Evolutionary conservation across 2,888 invertebrate genomes (phyloP), one percentile per base, ranked within the genome.

Genomic region (Pediacus dermestoides): DNA sequence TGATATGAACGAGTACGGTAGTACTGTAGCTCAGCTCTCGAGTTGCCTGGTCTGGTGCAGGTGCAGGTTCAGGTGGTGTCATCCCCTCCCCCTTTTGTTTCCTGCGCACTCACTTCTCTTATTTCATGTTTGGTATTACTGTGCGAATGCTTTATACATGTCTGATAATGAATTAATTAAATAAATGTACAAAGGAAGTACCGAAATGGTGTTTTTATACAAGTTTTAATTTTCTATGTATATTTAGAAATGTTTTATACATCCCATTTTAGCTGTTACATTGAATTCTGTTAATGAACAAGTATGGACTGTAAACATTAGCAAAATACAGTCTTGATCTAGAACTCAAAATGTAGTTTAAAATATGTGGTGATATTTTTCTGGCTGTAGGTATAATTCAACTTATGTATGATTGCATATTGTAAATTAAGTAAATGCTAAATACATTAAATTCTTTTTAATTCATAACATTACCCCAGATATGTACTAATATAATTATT

Each of bases 121-220:
- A 60, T 68, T 70, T 70, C 67, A 66, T 70, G 64, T 70, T 71
- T 71, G 71, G 70, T 71, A 71, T 70, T 69, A 70, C 68, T 72
- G 71, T 72, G 71, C 70, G 71, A 71, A 72, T 72, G 71, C 72
- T 72, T 72, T 72, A 72, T 72, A 72, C 70, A 72, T 71, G 71
- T 72, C 71, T 70, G 70, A 70, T 68, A 69, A 58, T 62, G 61
- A 63, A 69, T 67, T 70, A 67, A 68, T 68, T 68, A 71, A 71
- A 71, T 72, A 71, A 72, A 71, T 72, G 71, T 72, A 72, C 70
- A 72, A 72, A 72, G 68, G 68, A 70, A 71, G 68, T 70, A 70
- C 69, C 67, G 68, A 67, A 66, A 64, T 66, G 66, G 66, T 68
- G 68, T 68, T 69, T 69, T 68, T 69, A 68, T 69, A 69, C 67